These are phyloP conservation scores for Paradoxurus hermaphroditus DNA, from an alignment of 2,113 vertebrate genomes.

Conservation along the genomic window DNA sequence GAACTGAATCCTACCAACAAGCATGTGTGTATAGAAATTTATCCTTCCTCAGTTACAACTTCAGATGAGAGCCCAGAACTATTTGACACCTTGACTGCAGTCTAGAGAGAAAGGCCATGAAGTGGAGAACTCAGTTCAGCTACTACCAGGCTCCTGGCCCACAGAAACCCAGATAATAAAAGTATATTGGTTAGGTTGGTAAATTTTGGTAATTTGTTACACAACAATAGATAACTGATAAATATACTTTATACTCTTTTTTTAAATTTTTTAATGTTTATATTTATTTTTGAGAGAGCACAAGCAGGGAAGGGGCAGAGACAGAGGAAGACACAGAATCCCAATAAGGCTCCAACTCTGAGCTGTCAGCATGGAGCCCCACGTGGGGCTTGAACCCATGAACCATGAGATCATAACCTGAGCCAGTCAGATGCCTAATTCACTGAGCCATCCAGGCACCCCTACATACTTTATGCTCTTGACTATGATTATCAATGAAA, in stretches of 20 bases:
- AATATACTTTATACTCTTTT: neutral
- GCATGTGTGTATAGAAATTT: neutral
- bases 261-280: neutral
- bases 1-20: neutral
- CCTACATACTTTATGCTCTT: neutral
- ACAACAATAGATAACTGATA: neutral
- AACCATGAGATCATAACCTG: no score
- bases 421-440: no score
- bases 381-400: no score
- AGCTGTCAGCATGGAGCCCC: no score
- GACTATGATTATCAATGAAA: neutral
- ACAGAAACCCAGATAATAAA: neutral
- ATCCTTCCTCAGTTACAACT: neutral
- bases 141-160: neutral
- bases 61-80: neutral
- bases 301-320: no score
- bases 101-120: neutral
- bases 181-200: neutral
- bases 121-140: neutral
- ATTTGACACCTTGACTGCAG: neutral
- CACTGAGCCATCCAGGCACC: no score
- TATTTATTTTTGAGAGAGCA: no score
- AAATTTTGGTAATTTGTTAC: neutral
- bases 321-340: no score
- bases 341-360: no score